Evolutionary conservation across 2,888 invertebrate genomes (phyloP).

Genomic region (Magallana nippona): DNA sequence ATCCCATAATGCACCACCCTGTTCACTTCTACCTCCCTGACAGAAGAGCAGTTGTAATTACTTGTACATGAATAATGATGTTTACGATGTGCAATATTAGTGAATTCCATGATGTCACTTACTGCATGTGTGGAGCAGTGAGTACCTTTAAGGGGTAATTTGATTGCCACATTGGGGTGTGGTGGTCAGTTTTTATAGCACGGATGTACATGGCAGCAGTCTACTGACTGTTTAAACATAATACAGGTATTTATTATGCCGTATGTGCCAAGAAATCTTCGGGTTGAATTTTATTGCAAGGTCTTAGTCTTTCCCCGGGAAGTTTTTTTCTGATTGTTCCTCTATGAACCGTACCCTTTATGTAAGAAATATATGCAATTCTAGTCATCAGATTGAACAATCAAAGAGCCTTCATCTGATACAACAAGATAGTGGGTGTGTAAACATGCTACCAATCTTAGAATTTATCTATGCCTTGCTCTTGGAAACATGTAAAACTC

Average conservation of each 20-base stretch:
- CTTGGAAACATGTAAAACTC: neutral
- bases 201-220: neutral
- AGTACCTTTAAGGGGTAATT: neutral
- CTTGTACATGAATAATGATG: neutral
- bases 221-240: too few relatives aligned
- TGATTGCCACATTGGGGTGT: neutral
- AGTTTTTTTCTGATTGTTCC: neutral
- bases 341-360: neutral
- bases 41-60: neutral
- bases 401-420: slow-evolving; percentile 5
- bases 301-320: neutral
- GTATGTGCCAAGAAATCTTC: slow-evolving; percentile 12
- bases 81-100: slow-evolving; percentile 24
- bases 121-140: neutral
- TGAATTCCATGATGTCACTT: slow-evolving; percentile 19
- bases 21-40: neutral
- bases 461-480: neutral
- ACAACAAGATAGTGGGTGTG: neutral
- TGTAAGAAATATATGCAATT: neutral
- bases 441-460: neutral
- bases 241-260: slow-evolving; percentile 3
- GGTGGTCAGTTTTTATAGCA: neutral
- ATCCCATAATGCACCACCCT: neutral
- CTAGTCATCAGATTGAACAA: slow-evolving; percentile 12
- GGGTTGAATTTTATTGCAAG: neutral